Percentiles rank a stretch among this genome's conserved stretches.
These are phyloP conservation scores for Zaprionus africanus DNA, from an alignment of 1,140 invertebrate genomes.

Conservation along the genomic window DNA sequence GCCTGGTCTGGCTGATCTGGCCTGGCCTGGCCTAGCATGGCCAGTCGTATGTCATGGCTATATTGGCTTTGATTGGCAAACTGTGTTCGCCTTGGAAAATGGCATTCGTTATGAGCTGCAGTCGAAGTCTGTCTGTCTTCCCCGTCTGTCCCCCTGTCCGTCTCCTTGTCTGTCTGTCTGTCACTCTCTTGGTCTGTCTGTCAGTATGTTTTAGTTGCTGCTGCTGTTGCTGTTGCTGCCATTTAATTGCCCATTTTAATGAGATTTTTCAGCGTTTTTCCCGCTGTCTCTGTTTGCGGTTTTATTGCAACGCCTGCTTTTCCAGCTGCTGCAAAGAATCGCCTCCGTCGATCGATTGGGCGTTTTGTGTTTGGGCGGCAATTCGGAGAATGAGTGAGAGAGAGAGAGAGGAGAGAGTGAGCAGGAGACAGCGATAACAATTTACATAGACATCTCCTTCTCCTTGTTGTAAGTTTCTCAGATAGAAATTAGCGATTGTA, in stretches of 20 bases:
- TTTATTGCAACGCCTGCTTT: conserved; percentile 53
- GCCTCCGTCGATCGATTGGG: conserved; percentile 47
- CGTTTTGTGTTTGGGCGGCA: conserved; percentile 74
- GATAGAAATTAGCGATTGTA: conserved; percentile 78
- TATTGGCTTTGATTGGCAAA: conserved; percentile 49
- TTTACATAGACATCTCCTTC: conserved; percentile 51
- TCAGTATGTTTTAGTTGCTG: conserved; percentile 73
- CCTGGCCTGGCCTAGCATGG: not conserved
- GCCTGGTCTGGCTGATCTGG: no score
- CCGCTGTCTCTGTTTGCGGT: conserved; percentile 19
- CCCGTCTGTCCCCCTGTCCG: conserved; percentile 4
- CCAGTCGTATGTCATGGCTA: conserved; percentile 30
- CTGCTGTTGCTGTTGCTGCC: conserved; percentile 70
- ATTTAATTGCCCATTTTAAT: conserved; percentile 83
- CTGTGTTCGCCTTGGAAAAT: conserved; percentile 60
- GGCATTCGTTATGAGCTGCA: conserved; percentile 58
- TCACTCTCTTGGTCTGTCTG: conserved; percentile 47
- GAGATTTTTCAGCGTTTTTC: conserved; percentile 70
- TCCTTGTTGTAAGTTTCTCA: conserved; percentile 52
- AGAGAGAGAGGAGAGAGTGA: not conserved
- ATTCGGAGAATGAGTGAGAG: not conserved
- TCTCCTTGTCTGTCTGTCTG: conserved; percentile 24
- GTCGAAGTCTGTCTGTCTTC: conserved; percentile 1
- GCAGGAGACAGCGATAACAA: conserved; percentile 40
- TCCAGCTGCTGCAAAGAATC: conserved; percentile 46